These are phyloP conservation scores for Epizoanthus scotinus DNA, from an alignment of 92 coral and sea anemone species.

Conservation along the genomic window DNA sequence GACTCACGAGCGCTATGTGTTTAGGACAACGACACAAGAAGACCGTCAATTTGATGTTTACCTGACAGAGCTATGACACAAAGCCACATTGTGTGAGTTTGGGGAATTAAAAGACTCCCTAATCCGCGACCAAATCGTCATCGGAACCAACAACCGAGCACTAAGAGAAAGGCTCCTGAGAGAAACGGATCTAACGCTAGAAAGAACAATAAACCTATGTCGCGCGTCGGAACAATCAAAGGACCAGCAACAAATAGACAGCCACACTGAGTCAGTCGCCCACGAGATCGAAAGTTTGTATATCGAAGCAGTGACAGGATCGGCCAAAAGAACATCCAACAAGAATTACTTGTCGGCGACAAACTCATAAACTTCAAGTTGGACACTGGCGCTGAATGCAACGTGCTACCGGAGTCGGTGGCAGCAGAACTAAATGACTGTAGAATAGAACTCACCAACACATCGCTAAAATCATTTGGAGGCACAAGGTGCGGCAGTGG, in stretches of 20 bases:
- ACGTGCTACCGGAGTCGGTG: conserved; percentile 27
- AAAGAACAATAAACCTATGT: conserved; percentile 41
- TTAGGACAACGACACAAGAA: conserved; percentile 43
- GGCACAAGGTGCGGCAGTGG: conserved; percentile 17
- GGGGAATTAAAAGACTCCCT: conserved; percentile 51
- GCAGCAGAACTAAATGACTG: conserved; percentile 37
- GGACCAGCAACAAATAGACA: conserved; percentile 1
- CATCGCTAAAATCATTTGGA: conserved; percentile 44
- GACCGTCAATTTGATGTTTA: conserved; percentile 41
- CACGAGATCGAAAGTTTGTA: conserved; percentile 29
- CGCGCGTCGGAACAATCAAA: conserved; percentile 43
- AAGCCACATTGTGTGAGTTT: conserved; percentile 47
- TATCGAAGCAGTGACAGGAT: conserved; percentile 31
- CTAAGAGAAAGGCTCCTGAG: conserved; percentile 53
- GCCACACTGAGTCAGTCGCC: not conserved
- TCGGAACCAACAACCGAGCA: conserved; percentile 43
- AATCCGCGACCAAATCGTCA: conserved; percentile 55
- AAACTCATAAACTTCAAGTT: conserved; percentile 39
- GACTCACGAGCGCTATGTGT: conserved; percentile 50
- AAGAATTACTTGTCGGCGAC: conserved; percentile 33
- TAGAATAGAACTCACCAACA: conserved; percentile 30
- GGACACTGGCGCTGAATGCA: conserved; percentile 50
- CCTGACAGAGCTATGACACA: conserved; percentile 48
- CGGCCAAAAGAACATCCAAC: conserved; percentile 35
- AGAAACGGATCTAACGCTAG: conserved; percentile 48